A percentile compares a stretch with the other conserved stretches of the same genome.
These are phyloP conservation scores for Sparidentex hasta DNA, from an alignment of 2,797 vertebrate genomes.

Conservation along the genomic window DNA sequence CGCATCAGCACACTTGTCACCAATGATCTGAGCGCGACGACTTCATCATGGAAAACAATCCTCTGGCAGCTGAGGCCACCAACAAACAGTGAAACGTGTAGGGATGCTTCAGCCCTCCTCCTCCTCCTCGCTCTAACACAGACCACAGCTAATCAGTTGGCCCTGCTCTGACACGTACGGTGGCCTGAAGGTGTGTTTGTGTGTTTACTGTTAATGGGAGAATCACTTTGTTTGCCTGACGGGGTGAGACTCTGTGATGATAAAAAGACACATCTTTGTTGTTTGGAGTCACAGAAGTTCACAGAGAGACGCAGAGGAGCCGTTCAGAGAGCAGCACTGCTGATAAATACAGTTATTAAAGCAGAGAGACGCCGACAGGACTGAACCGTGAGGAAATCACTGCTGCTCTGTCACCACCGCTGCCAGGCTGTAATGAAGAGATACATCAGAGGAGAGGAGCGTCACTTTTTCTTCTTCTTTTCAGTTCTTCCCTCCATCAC, in stretches of 20 bases:
- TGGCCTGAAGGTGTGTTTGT: slow-evolving; percentile 29
- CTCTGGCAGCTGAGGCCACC: background rate
- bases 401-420: background rate
- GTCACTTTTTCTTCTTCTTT: background rate
- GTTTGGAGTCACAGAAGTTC: slow-evolving; percentile 71
- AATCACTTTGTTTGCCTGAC: slow-evolving; percentile 64
- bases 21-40: background rate
- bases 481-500: slow-evolving; percentile 8
- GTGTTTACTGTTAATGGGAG: slow-evolving; percentile 61
- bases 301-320: slow-evolving; percentile 73
- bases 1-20: background rate
- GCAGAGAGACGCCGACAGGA: background rate
- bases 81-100: background rate
- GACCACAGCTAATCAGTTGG: slow-evolving; percentile 5
- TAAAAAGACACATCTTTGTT: slow-evolving; percentile 67
- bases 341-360: slow-evolving; percentile 86
- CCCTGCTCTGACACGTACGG: background rate
- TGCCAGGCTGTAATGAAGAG: slow-evolving; percentile 22
- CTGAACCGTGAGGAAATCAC: background rate
- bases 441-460: background rate
- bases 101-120: no score
- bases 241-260: slow-evolving; percentile 62
- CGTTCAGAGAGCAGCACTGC: slow-evolving; percentile 60
- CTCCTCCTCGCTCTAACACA: background rate
- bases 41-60: background rate